Evolutionary conservation across 2,888 invertebrate genomes (phyloP).

Genomic region (Congeria kusceri): DNA sequence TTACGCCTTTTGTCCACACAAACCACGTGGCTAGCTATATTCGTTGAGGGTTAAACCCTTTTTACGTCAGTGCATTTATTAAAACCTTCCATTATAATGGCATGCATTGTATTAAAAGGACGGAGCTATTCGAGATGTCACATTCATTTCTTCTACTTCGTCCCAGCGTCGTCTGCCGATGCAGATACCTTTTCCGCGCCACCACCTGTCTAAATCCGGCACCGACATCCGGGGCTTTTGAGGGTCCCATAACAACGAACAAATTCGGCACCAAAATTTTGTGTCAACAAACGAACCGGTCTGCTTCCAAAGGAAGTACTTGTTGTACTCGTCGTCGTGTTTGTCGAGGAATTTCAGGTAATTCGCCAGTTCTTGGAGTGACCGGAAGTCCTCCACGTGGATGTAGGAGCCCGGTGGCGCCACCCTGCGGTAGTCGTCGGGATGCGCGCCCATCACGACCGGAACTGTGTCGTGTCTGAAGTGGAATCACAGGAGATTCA

Average conservation of each 20-base stretch:
- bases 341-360: constrained; percentile 93
- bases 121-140: too few relatives aligned
- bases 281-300: constrained; percentile 69
- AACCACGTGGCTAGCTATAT: too few relatives aligned
- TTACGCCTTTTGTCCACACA: too few relatives aligned
- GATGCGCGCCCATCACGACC: constrained; percentile 97
- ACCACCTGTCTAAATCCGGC: constrained; percentile 95
- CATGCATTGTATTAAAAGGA: too few relatives aligned
- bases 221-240: constrained; percentile 86
- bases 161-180: constrained; percentile 44
- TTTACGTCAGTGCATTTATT: too few relatives aligned
- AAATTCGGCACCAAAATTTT: constrained; percentile 75
- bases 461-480: constrained; percentile 92
- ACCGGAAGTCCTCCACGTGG: constrained; percentile 96
- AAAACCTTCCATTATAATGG: too few relatives aligned
- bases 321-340: constrained; percentile 95
- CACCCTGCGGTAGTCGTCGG: constrained; percentile 94
- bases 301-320: constrained; percentile 96
- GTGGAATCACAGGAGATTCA: constrained; percentile 13
- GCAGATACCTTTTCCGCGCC: constrained; percentile 87
- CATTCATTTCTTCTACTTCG: neutral
- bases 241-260: constrained; percentile 71
- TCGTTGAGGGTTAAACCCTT: too few relatives aligned
- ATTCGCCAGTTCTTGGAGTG: constrained; percentile 93
- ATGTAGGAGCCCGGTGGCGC: constrained; percentile 97